Base-by-base conservation (phyloP, 2,888 invertebrate species). In the Dynastes tityus region DNA sequence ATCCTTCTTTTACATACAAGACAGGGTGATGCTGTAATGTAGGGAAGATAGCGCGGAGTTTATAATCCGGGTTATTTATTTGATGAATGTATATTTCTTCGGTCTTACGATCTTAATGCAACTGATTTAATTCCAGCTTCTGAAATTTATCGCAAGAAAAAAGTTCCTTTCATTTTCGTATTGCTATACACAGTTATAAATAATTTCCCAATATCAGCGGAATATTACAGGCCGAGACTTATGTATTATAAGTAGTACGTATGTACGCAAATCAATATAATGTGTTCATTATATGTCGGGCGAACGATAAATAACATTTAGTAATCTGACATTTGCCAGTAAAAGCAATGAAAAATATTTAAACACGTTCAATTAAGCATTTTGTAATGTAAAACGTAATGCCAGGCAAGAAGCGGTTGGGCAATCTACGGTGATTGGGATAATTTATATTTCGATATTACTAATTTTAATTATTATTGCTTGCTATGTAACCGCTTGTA, bases 371-470 rank as follows among this genome's bases (percentile, higher is more conserved):
- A 77, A 77, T 77, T 77, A 71, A 77, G 37, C 32, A 61, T 71
- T 70, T 77, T 55, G 71, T 70, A 77, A 77, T 53, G 32, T 45
- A 37, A 32, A 77, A 63, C 63, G 61, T 67, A 49, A 49, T 49
- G 45, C 45, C 45, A 45, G 3, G 6, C 53, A 53, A 53, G 53
- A 13, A 53, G 32, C 53, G 0, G 29, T 73, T 73, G 73, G 22
- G 73, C 29, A 73, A 73, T 27, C 2, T 16, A 32, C 32, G 11
- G 76, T 32, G 53, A 37, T 55, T 51, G 32, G 76, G 32, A 61
- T 61, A 73, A 61, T 73, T 73, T 73, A 73, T 76, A 76, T 67
- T 76, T 58, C 70, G 68, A 70, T 77, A 70, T 63, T 61, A 49
- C 32, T 63, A 45, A 61, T 73, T 73, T 58, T 58, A 58, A 40